Conservation (phyloP, 2,797 vertebrate genomes). For the Acanthiza pusilla region DNA sequence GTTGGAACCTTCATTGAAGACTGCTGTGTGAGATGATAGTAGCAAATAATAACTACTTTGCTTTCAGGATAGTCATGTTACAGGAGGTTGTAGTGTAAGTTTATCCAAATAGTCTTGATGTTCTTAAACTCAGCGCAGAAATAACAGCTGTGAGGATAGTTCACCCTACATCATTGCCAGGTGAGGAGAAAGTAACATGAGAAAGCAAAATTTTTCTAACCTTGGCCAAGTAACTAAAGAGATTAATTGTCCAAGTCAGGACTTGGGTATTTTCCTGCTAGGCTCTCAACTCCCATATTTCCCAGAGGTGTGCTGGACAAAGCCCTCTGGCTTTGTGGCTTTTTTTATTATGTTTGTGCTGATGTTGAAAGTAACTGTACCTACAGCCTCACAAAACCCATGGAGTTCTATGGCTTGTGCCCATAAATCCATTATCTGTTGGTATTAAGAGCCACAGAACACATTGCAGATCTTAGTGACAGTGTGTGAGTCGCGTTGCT, state of each 20-base stretch:
- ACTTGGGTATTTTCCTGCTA: background rate
- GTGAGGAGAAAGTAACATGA: background rate
- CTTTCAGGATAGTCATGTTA: background rate
- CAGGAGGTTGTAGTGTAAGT: background rate
- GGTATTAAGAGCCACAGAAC: background rate
- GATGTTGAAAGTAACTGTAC: background rate
- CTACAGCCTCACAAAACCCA: background rate
- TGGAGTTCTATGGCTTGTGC: background rate
- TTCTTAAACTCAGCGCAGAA: background rate
- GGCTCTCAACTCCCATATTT: background rate
- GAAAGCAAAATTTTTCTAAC: background rate
- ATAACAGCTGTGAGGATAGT: background rate
- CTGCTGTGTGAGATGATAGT: background rate
- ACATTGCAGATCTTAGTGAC: background rate
- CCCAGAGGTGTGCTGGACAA: background rate
- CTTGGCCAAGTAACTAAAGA: background rate
- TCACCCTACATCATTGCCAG: background rate
- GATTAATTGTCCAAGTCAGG: background rate
- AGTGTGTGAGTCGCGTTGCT: rapidly evolving
- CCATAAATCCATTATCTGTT: background rate
- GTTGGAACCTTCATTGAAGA: background rate
- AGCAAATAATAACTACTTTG: background rate
- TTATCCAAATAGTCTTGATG: background rate
- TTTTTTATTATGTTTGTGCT: background rate
- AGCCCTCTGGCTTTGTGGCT: background rate